phyloP scores from a whole-genome alignment of 2,888 invertebrate species.

The Cylloceria caligata region DNA sequence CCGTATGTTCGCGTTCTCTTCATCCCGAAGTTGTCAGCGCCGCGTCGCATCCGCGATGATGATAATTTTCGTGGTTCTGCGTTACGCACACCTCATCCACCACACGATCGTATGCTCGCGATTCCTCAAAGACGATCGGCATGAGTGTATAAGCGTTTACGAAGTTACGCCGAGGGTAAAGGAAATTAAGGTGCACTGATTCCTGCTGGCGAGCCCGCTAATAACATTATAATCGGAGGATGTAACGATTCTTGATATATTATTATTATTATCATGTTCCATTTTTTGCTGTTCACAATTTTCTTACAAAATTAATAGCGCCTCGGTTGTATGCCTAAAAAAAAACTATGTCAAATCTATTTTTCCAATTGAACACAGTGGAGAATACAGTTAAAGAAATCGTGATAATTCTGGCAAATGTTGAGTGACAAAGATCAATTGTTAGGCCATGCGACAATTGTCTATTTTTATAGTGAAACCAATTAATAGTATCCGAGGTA shows the following conservation, averaged over 20 bases:
- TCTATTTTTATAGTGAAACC: no score
- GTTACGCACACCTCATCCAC: conserved; percentile 18
- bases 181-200: background rate
- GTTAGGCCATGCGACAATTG: no score
- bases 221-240: conserved; percentile 22
- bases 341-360: background rate
- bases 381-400: background rate
- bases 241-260: conserved; percentile 3
- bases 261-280: no score
- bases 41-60: background rate
- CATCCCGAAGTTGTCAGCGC: conserved; percentile 30
- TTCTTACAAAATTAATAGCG: background rate
- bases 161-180: background rate
- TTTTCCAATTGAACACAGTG: background rate
- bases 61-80: conserved; percentile 9
- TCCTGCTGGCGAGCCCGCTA: background rate
- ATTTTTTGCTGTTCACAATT: background rate
- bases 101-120: background rate
- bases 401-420: background rate
- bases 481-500: no score
- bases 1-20: conserved; percentile 41
- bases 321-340: background rate
- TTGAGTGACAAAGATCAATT: no score
- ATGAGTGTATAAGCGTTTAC: background rate
- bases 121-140: conserved; percentile 33